Base-by-base conservation (phyloP, 2,888 invertebrate species). In the Plemyria rubiginata region DNA sequence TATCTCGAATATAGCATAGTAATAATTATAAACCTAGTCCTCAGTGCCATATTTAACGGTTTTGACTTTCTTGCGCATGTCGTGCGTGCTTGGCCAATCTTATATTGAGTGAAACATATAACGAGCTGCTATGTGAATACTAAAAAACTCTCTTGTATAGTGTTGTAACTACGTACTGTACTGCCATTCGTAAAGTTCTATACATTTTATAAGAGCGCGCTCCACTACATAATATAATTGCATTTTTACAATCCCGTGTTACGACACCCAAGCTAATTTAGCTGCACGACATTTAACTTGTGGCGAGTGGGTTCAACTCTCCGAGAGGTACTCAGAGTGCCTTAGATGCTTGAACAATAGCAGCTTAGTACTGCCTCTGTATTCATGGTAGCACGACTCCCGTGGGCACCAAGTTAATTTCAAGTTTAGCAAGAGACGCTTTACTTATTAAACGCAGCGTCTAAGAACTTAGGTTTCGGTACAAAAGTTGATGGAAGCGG, bases 341-440 rank as follows among this genome's bases (percentile, higher is more conserved):
- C 68, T 63, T 64, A 8, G 67, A 68, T 62, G 63, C 60, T 48
- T 53, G 71, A 74, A 80, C 79, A 79, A 79, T 79, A 68, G 76
- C 69, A 65, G 66, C 68, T 61, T 62, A 68, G 67, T 64, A 65
- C 67, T 67, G 70, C 67, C 71, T 66, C 67, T 62, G 73, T 78
- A 79, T 81, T 80, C 81, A 81, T 76, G 68, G 73, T 71, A 68
- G 65, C 70, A 66, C 70, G 40, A 38, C 56, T 81, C 81, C 88
- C 89, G 68, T 67, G 90, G 86, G 90, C 67, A 67, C 78, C 76
- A 84, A 90, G 87, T 90, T 91, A 90, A 91, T 92, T 90, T 86
- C 84, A 90, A 92, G 88, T 91, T 91, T 82, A 82, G 80, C 78
- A 73, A 85, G 81, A 82, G 76, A 73, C 80, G 80, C 77, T 77